Base-by-base conservation (phyloP, 2,113 vertebrate species). In the Poecile atricapillus region DNA sequence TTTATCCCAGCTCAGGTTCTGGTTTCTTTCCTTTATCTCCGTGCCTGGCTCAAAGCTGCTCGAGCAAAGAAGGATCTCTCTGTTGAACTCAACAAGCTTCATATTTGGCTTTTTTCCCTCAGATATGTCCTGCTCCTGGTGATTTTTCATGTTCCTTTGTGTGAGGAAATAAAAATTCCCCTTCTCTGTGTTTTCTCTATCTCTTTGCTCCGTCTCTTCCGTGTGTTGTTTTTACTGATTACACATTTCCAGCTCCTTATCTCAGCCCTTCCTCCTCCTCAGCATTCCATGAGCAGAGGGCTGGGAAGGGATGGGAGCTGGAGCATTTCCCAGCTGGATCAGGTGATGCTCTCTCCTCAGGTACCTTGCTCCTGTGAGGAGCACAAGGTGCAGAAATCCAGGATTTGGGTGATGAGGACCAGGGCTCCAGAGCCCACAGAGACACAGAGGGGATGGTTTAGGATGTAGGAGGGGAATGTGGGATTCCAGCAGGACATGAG, bases 181-280 rank as follows among this genome's bases (percentile, higher is more conserved):
- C 93, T 94, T 90, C 86, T 75, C 88, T 27, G 1, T 95, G 87
- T 88, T 97, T 95, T 31, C 82, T 78, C 8, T 77, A 18, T 93
- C 76, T 90, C 76, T 94, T 74, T 52, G 64, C 73, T 79, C 53
- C 53, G 33, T 91, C 90, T 81, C 39, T 59, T 85, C 94, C 71
- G 3, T 93, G 5, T 74, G 82, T 91, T 94, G 84, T 70, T 96
- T 97, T 93, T 79, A 80, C 80, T 81, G 87, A 84, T 85, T 46
- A 33, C 94, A 77, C 88, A 67, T 90, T 75, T 94, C 70, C 25
- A 63, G 68, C 85, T 86, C 78, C 95, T 92, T 84, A 73, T 95
- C 93, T 93, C 70, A 46, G 69, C 21, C 80, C 35, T 89, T 73
- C n/a, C 47, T 96, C 68, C 43, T 80, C 65, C 90, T 95, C 87